These are phyloP conservation scores for Periophthalmus magnuspinnatus DNA, from an alignment of 2,797 vertebrate species.

Conservation along the genomic window DNA sequence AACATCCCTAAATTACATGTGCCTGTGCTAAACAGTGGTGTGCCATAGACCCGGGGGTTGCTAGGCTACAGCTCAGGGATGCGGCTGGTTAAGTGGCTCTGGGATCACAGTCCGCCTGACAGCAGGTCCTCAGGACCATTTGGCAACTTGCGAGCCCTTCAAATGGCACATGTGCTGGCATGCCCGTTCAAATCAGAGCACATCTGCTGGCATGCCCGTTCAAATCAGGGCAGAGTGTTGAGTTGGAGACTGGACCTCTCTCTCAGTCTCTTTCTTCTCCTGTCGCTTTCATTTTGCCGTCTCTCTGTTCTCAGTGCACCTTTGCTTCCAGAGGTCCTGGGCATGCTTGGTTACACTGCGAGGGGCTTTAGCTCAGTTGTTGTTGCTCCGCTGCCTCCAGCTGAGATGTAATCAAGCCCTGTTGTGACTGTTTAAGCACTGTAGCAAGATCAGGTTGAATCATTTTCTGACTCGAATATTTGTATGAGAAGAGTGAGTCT, in stretches of 20 bases:
- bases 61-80: slow-evolving; percentile 74
- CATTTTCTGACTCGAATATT: slow-evolving; percentile 61
- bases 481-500: slow-evolving; percentile 40
- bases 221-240: slow-evolving; percentile 62
- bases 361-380: slow-evolving; percentile 45
- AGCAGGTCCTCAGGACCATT: slow-evolving; percentile 63
- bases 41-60: slow-evolving; percentile 60
- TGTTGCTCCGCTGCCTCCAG: slow-evolving; percentile 45
- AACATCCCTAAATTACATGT: slow-evolving; percentile 51
- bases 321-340: slow-evolving; percentile 21
- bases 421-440: slow-evolving; percentile 71
- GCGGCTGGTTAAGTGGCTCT: slow-evolving; percentile 73
- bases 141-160: slow-evolving; percentile 56
- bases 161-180: slow-evolving; percentile 63
- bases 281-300: slow-evolving; percentile 48
- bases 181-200: slow-evolving; percentile 51
- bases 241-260: slow-evolving; percentile 50
- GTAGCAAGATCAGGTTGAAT: slow-evolving; percentile 53
- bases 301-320: slow-evolving; percentile 22
- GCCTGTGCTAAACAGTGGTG: slow-evolving; percentile 57
- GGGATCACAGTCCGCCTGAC: slow-evolving; percentile 59
- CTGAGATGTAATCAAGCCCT: slow-evolving; percentile 72
- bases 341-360: slow-evolving; percentile 47
- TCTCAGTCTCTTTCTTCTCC: slow-evolving; percentile 49
- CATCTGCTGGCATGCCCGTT: slow-evolving; percentile 57